Percentiles rank a stretch among this genome's conserved stretches.
Evolutionary conservation across 2,113 vertebrate species (phyloP).

Genomic region (Pachyramphus minor): DNA sequence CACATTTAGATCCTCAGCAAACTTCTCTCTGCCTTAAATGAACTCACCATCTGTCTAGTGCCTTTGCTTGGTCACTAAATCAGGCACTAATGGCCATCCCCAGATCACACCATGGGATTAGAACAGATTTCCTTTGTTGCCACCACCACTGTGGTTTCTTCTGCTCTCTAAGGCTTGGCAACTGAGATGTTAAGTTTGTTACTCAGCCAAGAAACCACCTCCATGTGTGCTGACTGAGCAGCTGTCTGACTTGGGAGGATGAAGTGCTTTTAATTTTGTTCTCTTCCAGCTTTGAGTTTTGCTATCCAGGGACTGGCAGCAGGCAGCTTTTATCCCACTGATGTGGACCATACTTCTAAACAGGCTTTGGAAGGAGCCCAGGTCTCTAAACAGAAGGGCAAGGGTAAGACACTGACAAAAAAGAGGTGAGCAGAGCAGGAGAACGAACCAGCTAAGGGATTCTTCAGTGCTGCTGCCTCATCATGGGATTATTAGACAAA

Average conservation of each 20-base stretch:
- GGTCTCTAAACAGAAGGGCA: not conserved
- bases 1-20: not conserved
- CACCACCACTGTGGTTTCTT: not conserved
- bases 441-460: not conserved
- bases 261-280: not conserved
- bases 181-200: not conserved
- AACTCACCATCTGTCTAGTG: not conserved
- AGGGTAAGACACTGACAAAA: not conserved
- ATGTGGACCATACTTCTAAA: not conserved
- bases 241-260: not conserved
- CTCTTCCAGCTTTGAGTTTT: not conserved
- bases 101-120: not conserved
- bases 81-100: not conserved
- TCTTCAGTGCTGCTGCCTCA: not conserved
- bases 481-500: not conserved
- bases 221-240: not conserved
- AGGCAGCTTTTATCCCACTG: not conserved
- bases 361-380: not conserved
- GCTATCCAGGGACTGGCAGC: not conserved
- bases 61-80: not conserved
- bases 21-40: not conserved
- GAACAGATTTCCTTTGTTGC: not conserved
- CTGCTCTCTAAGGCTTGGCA: not conserved
- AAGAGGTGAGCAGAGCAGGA: not conserved
- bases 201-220: not conserved